These are phyloP conservation scores for Orthonevra nobilis DNA, from an alignment of 2,888 invertebrate species.

Conservation along the genomic window DNA sequence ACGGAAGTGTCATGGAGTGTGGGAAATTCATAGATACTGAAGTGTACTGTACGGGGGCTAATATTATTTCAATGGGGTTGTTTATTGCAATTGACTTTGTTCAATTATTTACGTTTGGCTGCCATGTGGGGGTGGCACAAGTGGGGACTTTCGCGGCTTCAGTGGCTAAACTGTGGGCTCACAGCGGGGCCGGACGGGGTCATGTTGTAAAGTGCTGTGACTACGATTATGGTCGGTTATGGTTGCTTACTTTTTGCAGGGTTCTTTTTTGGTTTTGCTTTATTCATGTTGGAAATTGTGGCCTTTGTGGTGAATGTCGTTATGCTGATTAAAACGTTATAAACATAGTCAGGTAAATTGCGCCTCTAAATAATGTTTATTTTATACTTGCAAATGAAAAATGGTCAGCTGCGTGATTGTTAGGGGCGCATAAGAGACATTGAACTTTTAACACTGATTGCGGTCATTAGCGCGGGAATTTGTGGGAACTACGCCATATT, in stretches of 20 bases:
- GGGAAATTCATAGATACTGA: not conserved
- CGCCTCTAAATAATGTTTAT: constrained; percentile 4
- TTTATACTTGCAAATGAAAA: not conserved
- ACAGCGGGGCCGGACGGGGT: too few species aligned
- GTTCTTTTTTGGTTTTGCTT: constrained; percentile 20
- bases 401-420: constrained; percentile 17
- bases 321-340: constrained; percentile 38
- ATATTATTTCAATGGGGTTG: constrained; percentile 42
- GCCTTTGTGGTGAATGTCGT: constrained; percentile 38
- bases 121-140: not conserved
- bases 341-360: constrained; percentile 21
- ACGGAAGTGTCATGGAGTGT: constrained; percentile 36
- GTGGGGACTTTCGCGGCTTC: too few species aligned
- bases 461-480: constrained; percentile 44
- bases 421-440: constrained; percentile 18
- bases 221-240: constrained; percentile 32
- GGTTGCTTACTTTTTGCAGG: not conserved
- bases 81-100: constrained; percentile 67
- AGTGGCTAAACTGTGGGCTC: too few species aligned
- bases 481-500: constrained; percentile 37
- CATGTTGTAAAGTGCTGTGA: constrained; percentile 11
- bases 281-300: constrained; percentile 50
- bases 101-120: constrained; percentile 60
- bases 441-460: constrained; percentile 50
- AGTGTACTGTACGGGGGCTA: not conserved